Evolutionary conservation across 2,113 vertebrate genomes (phyloP).

Genomic region (Odobenus rosmarus): DNA sequence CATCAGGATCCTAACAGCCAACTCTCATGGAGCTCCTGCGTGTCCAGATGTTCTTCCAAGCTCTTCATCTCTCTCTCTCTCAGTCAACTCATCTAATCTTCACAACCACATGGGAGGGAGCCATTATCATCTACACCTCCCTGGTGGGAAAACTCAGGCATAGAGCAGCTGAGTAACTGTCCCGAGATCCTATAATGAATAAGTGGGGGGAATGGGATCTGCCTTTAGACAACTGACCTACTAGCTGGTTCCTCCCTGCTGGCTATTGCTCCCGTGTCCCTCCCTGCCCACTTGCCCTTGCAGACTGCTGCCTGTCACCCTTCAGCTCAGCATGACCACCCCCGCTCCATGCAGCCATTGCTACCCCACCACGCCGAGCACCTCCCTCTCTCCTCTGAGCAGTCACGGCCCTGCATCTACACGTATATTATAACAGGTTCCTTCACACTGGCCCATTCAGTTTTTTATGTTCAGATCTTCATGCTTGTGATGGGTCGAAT

Average conservation of each 20-base stretch:
- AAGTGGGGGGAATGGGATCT: neutral
- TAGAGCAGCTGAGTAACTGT: neutral
- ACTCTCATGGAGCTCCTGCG: neutral
- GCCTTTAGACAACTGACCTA: neutral
- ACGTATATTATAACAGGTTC: neutral
- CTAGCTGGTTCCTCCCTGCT: neutral
- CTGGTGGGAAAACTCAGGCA: neutral
- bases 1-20: neutral
- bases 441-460: neutral
- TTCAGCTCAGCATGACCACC: neutral
- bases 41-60: neutral
- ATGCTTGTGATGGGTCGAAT: neutral
- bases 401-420: rapidly evolving
- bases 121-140: neutral
- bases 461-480: neutral
- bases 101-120: neutral
- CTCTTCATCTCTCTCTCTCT: neutral
- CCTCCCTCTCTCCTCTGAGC: neutral
- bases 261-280: neutral
- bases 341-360: rapidly evolving
- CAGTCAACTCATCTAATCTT: neutral
- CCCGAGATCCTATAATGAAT: neutral
- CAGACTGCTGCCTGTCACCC: neutral
- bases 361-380: neutral
- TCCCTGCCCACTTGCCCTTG: neutral